Evolutionary conservation across 64 coral and sea anemone genomes (phyloP).

Genomic region (Astreopora myriophthalma): DNA sequence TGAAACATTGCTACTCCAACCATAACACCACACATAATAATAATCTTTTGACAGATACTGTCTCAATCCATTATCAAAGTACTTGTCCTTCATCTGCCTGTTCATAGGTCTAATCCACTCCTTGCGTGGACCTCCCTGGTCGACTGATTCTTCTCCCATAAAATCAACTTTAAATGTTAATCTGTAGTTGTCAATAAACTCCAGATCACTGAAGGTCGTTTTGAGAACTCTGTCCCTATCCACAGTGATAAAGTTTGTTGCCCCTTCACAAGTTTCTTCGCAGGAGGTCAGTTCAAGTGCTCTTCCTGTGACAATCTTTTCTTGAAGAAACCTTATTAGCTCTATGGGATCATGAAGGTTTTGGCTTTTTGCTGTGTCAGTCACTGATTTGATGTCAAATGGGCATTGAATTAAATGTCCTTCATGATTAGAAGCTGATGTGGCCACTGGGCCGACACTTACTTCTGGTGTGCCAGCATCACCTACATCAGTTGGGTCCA

Average conservation of each 20-base stretch:
- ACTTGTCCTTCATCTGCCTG: conserved; percentile 32
- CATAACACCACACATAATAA: conserved; percentile 60
- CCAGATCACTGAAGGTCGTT: conserved; percentile 56
- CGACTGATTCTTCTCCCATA: conserved; percentile 45
- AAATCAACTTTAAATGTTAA: conserved; percentile 43
- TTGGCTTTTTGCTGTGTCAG: conserved; percentile 9
- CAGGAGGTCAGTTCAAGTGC: conserved; percentile 16
- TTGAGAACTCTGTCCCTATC: conserved; percentile 7
- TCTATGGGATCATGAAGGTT: conserved; percentile 37
- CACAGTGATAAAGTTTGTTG: conserved; percentile 3
- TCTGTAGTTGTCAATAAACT: conserved; percentile 37
- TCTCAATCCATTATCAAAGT: conserved; percentile 52
- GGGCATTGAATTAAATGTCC: conserved; percentile 21
- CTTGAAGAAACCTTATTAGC: conserved; percentile 29
- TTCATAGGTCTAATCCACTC: conserved; percentile 48
- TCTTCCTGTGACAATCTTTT: conserved; percentile 41
- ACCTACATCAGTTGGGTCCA: conserved; percentile 22
- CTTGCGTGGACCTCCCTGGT: conserved; percentile 49
- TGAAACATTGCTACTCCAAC: conserved; percentile 39
- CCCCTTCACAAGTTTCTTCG: conserved; percentile 31
- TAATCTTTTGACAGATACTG: background rate
- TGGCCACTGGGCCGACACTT: background rate
- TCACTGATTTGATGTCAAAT: conserved; percentile 46
- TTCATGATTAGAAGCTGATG: background rate
- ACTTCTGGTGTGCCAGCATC: background rate